Conservation (phyloP, 2,888 invertebrate genomes). For the Microplitis manilae region DNA sequence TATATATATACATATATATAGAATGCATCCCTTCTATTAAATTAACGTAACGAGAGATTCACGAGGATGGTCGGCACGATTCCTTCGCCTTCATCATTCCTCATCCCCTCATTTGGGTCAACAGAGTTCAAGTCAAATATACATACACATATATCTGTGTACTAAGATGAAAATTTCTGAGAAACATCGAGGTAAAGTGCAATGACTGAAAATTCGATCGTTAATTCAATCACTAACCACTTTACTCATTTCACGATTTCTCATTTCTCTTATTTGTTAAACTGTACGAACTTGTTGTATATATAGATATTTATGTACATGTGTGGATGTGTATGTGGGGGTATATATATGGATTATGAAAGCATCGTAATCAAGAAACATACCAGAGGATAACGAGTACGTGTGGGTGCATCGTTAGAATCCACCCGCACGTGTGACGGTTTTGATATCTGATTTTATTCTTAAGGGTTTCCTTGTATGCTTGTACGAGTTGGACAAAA, state of each 20-base stretch:
- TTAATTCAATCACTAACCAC: constrained; percentile 31
- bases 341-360: background rate
- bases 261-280: background rate
- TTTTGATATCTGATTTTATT: constrained; percentile 41
- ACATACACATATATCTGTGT: constrained; percentile 21
- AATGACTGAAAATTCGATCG: constrained; percentile 18
- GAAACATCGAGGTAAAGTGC: background rate
- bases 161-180: constrained; percentile 18
- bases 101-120: constrained; percentile 53
- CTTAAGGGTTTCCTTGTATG: constrained; percentile 21
- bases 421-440: constrained; percentile 50
- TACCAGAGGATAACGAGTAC: constrained; percentile 41
- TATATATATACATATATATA: constrained; percentile 15
- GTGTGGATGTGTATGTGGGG: background rate
- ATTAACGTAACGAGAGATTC: constrained; percentile 60
- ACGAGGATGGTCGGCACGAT: constrained; percentile 58
- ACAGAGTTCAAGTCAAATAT: constrained; percentile 54
- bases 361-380: constrained; percentile 30
- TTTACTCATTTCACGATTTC: background rate
- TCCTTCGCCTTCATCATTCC: background rate
- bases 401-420: constrained; percentile 35
- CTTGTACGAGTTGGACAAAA: constrained; percentile 28
- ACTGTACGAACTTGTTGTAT: background rate
- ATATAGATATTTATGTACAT: too few species aligned
- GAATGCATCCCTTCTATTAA: constrained; percentile 68